Evolutionary conservation across 2,888 invertebrate species (phyloP), one percentile per base, ranked within the genome.

Genomic region (Epinotia nisella): DNA sequence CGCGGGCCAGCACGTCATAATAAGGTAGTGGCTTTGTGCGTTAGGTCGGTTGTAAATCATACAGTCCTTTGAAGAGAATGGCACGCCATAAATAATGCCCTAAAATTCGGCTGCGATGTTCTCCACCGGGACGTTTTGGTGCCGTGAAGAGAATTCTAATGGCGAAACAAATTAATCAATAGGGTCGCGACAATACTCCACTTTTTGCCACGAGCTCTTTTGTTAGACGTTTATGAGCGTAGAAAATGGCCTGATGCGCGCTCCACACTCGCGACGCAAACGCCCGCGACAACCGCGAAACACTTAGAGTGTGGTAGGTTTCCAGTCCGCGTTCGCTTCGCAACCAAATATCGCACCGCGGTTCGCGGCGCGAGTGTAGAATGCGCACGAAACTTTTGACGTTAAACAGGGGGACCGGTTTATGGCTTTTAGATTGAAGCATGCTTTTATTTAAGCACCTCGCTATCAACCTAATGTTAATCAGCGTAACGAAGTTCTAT

Each of bases 1-100:
- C 88, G 85, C 85, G 89, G 90, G 86, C 90, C 87, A 89, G 87
- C 90, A 87, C 89, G 91, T 92, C 92, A 93, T 93, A 93, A 92
- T 93, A 92, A 92, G 89, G 90, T 84, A 88, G 87, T 85, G 87
- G 87, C 92, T 90, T 93, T 93, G 93, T 93, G 86, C 83, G 78
- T 79, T 80, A 56, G 69, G 64, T 58, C 51, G 86, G 90, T 83
- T 89, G 92, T 93, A 93, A 93, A 93, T 93, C 92, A 93, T 92
- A 89, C 85, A 89, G 89, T 90, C 89, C 87, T 91, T 91, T 90
- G 88, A 90, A 89, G 85, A 87, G 90, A 93, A 93, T 92, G 89
- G 90, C 88, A 87, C 80, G 86, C 88, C 90, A 92, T 93, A 93
- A 93, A 93, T 93, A 89, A 92, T 87, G 87, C 77, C 83, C 87